Base-by-base conservation (phyloP, 2,113 vertebrate genomes). In the Tor tambroides region DNA sequence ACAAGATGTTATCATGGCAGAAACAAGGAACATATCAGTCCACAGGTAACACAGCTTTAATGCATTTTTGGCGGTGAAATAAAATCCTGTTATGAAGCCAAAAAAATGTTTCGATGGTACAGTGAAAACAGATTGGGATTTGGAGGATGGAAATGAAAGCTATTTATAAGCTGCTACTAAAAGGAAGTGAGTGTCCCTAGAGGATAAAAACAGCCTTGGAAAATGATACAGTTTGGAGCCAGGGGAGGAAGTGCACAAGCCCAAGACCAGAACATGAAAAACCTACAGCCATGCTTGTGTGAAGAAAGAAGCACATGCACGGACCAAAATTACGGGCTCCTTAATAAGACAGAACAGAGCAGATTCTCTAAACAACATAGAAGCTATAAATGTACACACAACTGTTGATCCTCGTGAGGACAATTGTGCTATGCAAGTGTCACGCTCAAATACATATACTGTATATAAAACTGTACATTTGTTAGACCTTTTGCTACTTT, bases 121-220 rank as follows among this genome's bases (percentile, higher is more conserved):
- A 94, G 92, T 94, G 89, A 92, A 94, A 94, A 93, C 90, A 92
- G 92, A 92, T 91, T 80, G 61, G 85, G 89, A 88, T 95, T 89
- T 80, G 86, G 87, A 91, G 89, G 91, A 91, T 89, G 87, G 91
- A 93, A 91, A 92, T 92, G 89, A 93, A 93, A 87, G 89, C 92
- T 95, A 95, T 95, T 95, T 95, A 94, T 95, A 95, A 93, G 85
- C 83, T 56, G 86, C 89, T 92, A 91, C 92, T 95, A 92, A 90
- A 91, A 95, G 95, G 94, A 95, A 94, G 94, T 93, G 88, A 91
- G 88, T 85, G 84, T 94, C 94, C 93, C 93, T 51, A 65, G 93
- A 92, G 94, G 90, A 93, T 94, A 93, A 94, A 93, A 91, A 91
- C 89, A 92, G 94, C 93, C 92, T 93, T 88, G 93, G 94, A 94